A percentile compares a stretch with the other conserved stretches of the same genome.
Conservation (phyloP, 2,888 invertebrate genomes). For the Podotricha telesiphe region DNA sequence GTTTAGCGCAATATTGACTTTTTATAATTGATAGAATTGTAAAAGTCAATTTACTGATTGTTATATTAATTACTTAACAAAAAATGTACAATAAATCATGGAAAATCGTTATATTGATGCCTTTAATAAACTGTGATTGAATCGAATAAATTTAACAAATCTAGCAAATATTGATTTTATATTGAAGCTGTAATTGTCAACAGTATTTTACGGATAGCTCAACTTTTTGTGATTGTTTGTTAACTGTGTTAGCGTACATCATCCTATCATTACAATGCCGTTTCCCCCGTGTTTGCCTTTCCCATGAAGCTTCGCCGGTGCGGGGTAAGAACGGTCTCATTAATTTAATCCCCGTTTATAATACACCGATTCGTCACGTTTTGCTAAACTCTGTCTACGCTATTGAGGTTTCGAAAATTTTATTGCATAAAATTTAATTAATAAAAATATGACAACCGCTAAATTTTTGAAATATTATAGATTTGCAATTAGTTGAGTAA, state of each 20-base stretch:
- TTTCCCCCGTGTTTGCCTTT: conserved; percentile 75
- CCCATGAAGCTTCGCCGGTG: conserved; percentile 64
- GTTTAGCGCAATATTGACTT: conserved; percentile 23
- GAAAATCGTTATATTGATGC: neutral
- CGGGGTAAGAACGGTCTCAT: conserved; percentile 69
- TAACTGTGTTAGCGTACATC: conserved; percentile 36
- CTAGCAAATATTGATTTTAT: conserved; percentile 36
- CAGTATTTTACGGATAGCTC: conserved; percentile 32
- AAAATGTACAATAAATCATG: neutral
- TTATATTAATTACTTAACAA: conserved; percentile 10
- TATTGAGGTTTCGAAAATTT: conserved; percentile 46
- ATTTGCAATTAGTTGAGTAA: neutral
- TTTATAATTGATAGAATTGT: neutral
- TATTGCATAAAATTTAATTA: conserved; percentile 19
- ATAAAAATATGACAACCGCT: conserved; percentile 7
- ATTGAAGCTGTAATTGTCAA: conserved; percentile 40
- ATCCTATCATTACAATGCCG: conserved; percentile 35
- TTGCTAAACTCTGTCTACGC: conserved; percentile 57
- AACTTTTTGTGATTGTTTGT: conserved; percentile 37
- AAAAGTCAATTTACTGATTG: conserved; percentile 5
- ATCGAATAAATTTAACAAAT: neutral
- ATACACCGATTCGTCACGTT: conserved; percentile 71
- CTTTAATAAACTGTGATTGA: neutral
- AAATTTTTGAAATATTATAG: conserved; percentile 1
- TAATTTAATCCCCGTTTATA: conserved; percentile 75